Evolutionary conservation across 2,888 invertebrate genomes (phyloP), one percentile per base, ranked within the genome.

Genomic region (Euzetes globulus): DNA sequence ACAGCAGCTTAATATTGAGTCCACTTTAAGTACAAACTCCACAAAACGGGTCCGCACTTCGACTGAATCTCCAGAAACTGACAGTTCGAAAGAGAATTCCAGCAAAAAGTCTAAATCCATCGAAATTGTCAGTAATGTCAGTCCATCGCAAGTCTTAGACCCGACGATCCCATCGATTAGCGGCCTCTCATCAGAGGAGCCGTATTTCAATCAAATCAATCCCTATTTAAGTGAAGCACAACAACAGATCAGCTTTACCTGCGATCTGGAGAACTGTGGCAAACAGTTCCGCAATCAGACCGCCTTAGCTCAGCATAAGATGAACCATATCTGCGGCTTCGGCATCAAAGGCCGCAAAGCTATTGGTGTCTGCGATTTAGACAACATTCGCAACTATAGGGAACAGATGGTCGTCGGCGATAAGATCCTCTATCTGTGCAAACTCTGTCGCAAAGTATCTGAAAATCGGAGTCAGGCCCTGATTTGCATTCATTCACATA

Each of bases 271-370:
- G 5, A 37, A n/a, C 19, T 65, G 63, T 19, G 63, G 63, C 19
- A 65, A 65, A 65, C 63, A 65, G 37, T 65, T 65, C 19, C 15
- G 37, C 33, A 65, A 9, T n/a, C n/a, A n/a, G 22, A 15, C 22
- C 17, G 63, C 63, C 13, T 15, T 65, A 1, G 19, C 13, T 17
- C 63, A 65, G n/a, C 63, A 65, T 11, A 65, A 65, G 19, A 9
- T 27, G 22, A 41, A 70, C 22, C 70, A 70, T n/a, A 70, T 70
- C 47, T 70, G 70, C 17, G 70, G 70, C 27, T 70, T 70, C 47
- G 25, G 25, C 15, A 70, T 70, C 17, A 27, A 17, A 13, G 63
- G 63, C 22, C 63, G 63, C 19, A 65, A 65, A 37, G 19, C 63
- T 4, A 29, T 11, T 5, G 63, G 63, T 29, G 63, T 65, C 17